A percentile compares a stretch with the other conserved stretches of the same genome.
Conservation (phyloP, 2,888 invertebrate genomes). For the Nomada fabriciana region DNA sequence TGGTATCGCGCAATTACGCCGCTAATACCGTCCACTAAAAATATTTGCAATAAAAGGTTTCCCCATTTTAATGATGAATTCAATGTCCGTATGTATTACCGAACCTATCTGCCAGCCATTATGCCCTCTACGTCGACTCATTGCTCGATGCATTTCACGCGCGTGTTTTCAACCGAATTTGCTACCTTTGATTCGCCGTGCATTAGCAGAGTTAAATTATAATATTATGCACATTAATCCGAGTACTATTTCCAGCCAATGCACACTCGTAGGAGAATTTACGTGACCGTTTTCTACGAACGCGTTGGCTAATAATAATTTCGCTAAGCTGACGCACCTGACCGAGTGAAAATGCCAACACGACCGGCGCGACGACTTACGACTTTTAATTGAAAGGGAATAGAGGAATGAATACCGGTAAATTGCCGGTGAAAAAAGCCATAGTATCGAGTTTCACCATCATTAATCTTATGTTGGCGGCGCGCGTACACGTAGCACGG, state of each 20-base stretch:
- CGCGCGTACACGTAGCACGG: slow-evolving; percentile 42
- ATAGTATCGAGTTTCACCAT: slow-evolving; percentile 15
- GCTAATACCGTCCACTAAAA: slow-evolving; percentile 24
- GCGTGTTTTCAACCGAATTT: not conserved
- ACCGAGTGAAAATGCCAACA: not conserved
- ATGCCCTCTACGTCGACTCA: not conserved
- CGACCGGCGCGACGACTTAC: not conserved
- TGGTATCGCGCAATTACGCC: slow-evolving; percentile 16
- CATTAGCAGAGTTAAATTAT: slow-evolving; percentile 2
- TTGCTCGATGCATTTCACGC: not conserved
- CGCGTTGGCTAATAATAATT: too few species aligned
- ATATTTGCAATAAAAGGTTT: slow-evolving; percentile 1
- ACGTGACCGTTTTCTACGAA: too few species aligned
- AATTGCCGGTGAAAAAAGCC: slow-evolving; percentile 40
- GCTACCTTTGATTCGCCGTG: not conserved
- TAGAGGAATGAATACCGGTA: slow-evolving; percentile 43
- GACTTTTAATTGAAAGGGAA: not conserved
- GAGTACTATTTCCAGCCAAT: too few species aligned
- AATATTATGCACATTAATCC: not conserved
- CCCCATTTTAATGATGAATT: slow-evolving; percentile 23
- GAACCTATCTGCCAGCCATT: not conserved
- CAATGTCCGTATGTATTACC: not conserved
- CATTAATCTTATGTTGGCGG: slow-evolving; percentile 55
- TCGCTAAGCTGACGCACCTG: not conserved
- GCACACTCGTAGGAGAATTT: too few species aligned